Base-by-base conservation (phyloP, 2,888 invertebrate genomes). In the Terebella lapidaria region DNA sequence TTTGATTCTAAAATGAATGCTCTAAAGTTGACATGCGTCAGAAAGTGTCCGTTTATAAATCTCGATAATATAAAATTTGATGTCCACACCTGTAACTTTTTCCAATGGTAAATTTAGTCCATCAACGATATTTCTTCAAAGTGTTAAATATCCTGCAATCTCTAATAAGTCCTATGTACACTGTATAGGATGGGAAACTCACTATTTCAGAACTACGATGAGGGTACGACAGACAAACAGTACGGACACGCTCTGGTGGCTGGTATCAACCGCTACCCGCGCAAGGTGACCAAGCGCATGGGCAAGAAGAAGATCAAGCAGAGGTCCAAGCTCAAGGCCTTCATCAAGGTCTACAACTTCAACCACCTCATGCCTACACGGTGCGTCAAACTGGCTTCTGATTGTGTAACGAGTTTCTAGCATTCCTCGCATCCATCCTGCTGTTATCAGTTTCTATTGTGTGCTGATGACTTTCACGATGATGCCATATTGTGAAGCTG, bases 231-330 rank as follows among this genome's bases (percentile, higher is more conserved):
- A 26, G 97, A 99, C 71, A 94, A 93, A 81, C 93, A 91, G 63
- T 99, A 96, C 81, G 94, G 94, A 66, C 96, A 99, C 83, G 97
- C 97, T 69, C 85, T 99, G 73, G 91, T 99, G 58, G 97, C 96
- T 78, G 99, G 99, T 69, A 94, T 99, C 80, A 96, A 97, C 82
- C 93, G 83, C 89, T 85, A 97, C 82, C 99, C 99, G 61, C 87
- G 94, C 70, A 94, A 92, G 86, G 94, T 97, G 18, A 92, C 94
- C 79, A 92, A 92, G 84, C 87, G 89, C 72, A 84, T 84, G 84
- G 80, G 82, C 76, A 97, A 99, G 85, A 91, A 90, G 78, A 93
- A 94, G 85, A 87, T 95, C 75, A 92, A 93, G 85, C 92, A 94
- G 84, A 87, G 96, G 77, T 94, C 92, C 71, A 96, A 95, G 84